Evolutionary conservation across 2,888 invertebrate species (phyloP), one percentile per base, ranked within the genome.

Genomic region (Pogonocherus hispidulus): DNA sequence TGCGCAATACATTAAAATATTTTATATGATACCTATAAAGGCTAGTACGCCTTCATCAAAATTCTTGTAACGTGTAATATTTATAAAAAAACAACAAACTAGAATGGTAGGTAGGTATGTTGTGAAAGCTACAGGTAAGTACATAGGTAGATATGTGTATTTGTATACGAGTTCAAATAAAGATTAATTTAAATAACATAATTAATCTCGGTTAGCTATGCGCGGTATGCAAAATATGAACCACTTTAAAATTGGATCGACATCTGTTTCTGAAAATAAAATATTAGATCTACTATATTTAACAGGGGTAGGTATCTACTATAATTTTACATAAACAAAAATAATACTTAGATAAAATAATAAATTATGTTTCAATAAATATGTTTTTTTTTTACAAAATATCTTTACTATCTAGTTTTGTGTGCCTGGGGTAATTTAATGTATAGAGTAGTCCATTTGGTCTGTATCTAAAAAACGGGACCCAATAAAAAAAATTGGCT

Each of bases 141-240:
- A 23, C 22, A 16, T 14, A 27, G 2, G n/a, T 52, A 27, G 11
- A 9, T 49, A 49, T 16, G 20, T 20, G 20, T 19, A 47, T 27
- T n/a, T n/a, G n/a, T n/a, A n/a, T n/a, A n/a, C 20, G n/a, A 27
- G 27, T 16, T 47, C 14, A n/a, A n/a, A n/a, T n/a, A n/a, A n/a
- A n/a, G n/a, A 52, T 16, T 27, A 52, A 52, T 27, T 52, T 27
- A 27, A 52, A 52, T 27, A 14, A 8, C 27, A n/a, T 52, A 52
- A 16, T 52, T 52, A 52, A 52, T 52, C 23, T 52, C 23, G 4
- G 51, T n/a, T n/a, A n/a, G n/a, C n/a, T n/a, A n/a, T n/a, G n/a
- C n/a, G n/a, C n/a, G n/a, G 14, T 27, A 52, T 23, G 51, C 27
- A 52, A 27, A 52, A 52, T 16, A 14, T 27, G 27, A 52, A 52